These are phyloP conservation scores for Spilogale gracilis DNA, from an alignment of 2,113 vertebrate genomes.

Conservation along the genomic window DNA sequence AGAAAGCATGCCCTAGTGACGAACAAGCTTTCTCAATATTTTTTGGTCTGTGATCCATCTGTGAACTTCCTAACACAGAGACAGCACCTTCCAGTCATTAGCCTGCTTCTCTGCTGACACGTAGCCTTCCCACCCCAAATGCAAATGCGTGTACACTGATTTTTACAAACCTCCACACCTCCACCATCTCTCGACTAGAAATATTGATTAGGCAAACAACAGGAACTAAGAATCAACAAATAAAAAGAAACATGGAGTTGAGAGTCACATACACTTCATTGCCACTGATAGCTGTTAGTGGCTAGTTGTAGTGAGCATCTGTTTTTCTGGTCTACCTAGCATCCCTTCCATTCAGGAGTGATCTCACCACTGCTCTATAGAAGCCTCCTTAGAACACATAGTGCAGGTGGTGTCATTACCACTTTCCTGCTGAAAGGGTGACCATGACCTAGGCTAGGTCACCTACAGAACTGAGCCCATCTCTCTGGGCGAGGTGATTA, in stretches of 20 bases:
- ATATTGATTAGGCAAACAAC: neutral
- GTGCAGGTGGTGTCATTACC: rapidly evolving
- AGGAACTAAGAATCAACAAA: neutral
- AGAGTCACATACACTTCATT: neutral
- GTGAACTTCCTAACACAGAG: neutral
- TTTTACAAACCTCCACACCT: neutral
- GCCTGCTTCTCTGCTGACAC: neutral
- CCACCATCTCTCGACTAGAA: neutral
- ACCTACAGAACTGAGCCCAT: neutral
- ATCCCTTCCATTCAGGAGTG: neutral
- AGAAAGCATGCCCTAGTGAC: neutral
- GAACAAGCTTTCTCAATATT: neutral
- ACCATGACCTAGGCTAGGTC: neutral
- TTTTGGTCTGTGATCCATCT: neutral
- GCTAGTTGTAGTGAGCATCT: neutral
- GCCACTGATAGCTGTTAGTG: neutral
- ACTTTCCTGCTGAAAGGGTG: neutral
- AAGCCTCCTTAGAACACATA: neutral
- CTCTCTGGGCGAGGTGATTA: neutral
- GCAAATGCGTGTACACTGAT: rapidly evolving
- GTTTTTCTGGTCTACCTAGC: neutral
- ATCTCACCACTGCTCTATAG: neutral
- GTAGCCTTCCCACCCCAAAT: neutral
- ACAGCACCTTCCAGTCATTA: neutral
- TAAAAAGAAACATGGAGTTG: neutral